phyloP scores from a whole-genome alignment of 2,113 vertebrate species.

The Delphinus delphis region DNA sequence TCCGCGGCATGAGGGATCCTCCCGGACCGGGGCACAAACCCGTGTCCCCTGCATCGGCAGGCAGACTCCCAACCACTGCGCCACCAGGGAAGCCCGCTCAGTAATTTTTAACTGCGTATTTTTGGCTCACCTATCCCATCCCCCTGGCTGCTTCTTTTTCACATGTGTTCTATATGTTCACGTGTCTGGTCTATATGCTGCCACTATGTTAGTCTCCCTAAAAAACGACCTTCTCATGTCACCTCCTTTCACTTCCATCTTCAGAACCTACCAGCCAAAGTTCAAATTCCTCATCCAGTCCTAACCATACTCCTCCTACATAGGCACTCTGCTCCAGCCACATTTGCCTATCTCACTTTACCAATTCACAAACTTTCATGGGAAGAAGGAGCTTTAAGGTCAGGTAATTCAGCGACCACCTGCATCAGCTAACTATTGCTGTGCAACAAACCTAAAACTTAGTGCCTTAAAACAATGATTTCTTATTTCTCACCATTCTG shows the following conservation, averaged over 20 bases:
- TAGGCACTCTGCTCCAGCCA: neutral
- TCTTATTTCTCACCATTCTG: neutral
- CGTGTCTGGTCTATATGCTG: neutral
- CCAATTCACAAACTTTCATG: neutral
- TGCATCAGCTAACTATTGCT: neutral
- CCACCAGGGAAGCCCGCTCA: neutral
- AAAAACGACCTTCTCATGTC: neutral
- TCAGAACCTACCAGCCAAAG: neutral
- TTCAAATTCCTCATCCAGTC: neutral
- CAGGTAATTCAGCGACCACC: neutral
- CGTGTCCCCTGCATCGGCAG: too few species aligned
- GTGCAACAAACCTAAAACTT: neutral
- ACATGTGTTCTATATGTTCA: neutral
- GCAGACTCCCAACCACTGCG: too few species aligned
- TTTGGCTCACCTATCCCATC: neutral
- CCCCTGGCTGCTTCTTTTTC: neutral
- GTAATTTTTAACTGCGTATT: neutral
- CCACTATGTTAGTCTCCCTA: neutral
- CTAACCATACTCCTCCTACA: neutral
- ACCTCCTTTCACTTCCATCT: neutral
- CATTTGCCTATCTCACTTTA: neutral
- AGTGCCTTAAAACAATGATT: neutral
- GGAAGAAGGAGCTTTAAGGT: neutral
- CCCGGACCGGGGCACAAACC: too few species aligned
- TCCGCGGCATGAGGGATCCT: too few species aligned